Conservation (phyloP, 2,888 invertebrate genomes). For the Tanytarsus gracilentus region DNA sequence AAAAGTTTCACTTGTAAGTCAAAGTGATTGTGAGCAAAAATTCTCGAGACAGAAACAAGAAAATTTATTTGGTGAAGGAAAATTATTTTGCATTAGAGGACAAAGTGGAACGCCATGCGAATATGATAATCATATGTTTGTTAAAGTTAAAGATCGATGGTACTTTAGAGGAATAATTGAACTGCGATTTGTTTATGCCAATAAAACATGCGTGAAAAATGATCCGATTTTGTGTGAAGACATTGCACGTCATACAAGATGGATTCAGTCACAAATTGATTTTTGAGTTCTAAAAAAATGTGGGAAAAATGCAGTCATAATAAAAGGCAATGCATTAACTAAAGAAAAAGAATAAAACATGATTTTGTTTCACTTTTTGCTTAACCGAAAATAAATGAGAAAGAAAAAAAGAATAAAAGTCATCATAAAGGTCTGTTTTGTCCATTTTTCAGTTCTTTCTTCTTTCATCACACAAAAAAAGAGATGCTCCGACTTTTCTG, state of each 20-base stretch:
- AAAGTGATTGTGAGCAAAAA: not conserved
- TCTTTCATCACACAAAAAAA: not conserved
- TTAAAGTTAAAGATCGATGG: not conserved
- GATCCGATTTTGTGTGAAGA: not conserved
- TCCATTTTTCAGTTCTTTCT: conserved; percentile 1
- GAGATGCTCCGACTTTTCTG: not conserved
- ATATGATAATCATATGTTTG: not conserved
- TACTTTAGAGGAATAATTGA: not conserved
- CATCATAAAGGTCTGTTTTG: conserved; percentile 22
- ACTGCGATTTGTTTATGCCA: not conserved
- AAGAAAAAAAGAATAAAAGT: conserved; percentile 14
- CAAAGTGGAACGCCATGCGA: not conserved
- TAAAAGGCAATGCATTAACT: too few species aligned
- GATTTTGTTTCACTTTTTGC: too few species aligned
- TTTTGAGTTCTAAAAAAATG: too few species aligned
- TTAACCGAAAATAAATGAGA: conserved; percentile 8
- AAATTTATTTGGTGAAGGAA: not conserved
- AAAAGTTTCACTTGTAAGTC: not conserved
- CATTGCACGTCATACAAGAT: not conserved
- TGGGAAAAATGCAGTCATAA: not conserved
- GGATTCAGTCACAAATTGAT: not conserved
- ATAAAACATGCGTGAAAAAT: not conserved
- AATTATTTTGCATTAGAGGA: not conserved
- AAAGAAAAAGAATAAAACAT: conserved; percentile 4
- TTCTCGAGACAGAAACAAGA: not conserved